Evolutionary conservation across 2,113 vertebrate species (phyloP).

Genomic region (Ramphastos sulfuratus): DNA sequence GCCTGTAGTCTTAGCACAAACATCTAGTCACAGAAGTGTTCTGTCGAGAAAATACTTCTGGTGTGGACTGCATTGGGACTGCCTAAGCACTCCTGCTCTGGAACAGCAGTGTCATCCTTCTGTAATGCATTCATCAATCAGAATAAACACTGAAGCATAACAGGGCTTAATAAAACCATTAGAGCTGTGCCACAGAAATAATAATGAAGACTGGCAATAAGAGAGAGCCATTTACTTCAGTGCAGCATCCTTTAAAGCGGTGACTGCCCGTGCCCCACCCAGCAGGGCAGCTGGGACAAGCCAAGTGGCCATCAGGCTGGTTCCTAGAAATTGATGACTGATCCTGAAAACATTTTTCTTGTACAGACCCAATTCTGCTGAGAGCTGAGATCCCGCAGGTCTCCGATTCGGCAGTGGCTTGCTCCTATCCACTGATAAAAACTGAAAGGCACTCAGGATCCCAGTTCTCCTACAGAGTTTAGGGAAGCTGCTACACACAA

Average conservation of each 20-base stretch:
- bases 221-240: not conserved
- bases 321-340: not conserved
- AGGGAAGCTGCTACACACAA: not conserved
- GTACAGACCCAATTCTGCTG: not conserved
- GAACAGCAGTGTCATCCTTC: not conserved
- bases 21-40: not conserved
- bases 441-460: not conserved
- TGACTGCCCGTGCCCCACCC: not conserved
- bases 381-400: not conserved
- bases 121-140: not conserved
- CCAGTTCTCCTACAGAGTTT: not conserved
- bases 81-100: not conserved
- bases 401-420: not conserved
- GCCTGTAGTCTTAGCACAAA: not conserved
- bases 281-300: not conserved
- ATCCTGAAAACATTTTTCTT: not conserved
- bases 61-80: not conserved
- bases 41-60: not conserved
- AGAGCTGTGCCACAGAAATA: not conserved
- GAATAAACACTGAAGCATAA: not conserved
- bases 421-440: not conserved
- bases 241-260: not conserved
- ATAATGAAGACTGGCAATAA: not conserved
- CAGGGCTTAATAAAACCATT: slow-evolving; percentile 2
- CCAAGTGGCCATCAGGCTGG: not conserved